Percentiles rank a stretch among this genome's conserved stretches.
These are phyloP conservation scores for Plotosus lineatus DNA, from an alignment of 2,113 vertebrate genomes.

Conservation along the genomic window DNA sequence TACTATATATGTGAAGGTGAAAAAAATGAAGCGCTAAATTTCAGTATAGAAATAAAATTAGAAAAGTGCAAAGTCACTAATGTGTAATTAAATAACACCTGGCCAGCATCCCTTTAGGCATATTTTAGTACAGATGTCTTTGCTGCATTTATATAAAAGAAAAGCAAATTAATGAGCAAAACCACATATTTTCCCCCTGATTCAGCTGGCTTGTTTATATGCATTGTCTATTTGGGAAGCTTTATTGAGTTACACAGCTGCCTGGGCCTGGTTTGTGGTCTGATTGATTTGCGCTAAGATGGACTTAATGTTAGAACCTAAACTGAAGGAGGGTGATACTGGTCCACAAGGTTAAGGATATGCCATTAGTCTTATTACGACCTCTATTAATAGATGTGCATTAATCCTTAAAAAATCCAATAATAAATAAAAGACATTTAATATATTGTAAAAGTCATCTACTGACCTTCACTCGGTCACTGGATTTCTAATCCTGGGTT, in stretches of 20 bases:
- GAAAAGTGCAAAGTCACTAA: not conserved
- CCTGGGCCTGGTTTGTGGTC: conserved; percentile 57
- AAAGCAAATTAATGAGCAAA: conserved; percentile 40
- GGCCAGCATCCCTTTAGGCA: conserved; percentile 39
- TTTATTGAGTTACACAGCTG: conserved; percentile 73
- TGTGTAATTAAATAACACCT: conserved; percentile 40
- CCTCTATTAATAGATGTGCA: not conserved
- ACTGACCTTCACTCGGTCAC: too few species aligned
- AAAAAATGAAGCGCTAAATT: not conserved
- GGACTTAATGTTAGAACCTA: conserved; percentile 25
- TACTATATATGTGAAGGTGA: not conserved
- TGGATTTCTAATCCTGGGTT: too few species aligned
- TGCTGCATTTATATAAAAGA: conserved; percentile 32
- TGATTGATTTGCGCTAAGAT: conserved; percentile 69
- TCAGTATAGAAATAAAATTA: not conserved
- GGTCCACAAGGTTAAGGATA: conserved; percentile 12
- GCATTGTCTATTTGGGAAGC: conserved; percentile 65
- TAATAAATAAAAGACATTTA: too few species aligned
- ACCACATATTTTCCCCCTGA: conserved; percentile 30
- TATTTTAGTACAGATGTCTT: conserved; percentile 30
- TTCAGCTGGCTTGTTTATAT: conserved; percentile 71
- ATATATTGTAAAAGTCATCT: too few species aligned
- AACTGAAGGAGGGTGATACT: conserved; percentile 36
- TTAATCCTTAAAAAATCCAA: too few species aligned
- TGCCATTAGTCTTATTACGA: conserved; percentile 26